Base-by-base conservation (phyloP, 2,888 invertebrate genomes). In the Microplitis manilae region DNA sequence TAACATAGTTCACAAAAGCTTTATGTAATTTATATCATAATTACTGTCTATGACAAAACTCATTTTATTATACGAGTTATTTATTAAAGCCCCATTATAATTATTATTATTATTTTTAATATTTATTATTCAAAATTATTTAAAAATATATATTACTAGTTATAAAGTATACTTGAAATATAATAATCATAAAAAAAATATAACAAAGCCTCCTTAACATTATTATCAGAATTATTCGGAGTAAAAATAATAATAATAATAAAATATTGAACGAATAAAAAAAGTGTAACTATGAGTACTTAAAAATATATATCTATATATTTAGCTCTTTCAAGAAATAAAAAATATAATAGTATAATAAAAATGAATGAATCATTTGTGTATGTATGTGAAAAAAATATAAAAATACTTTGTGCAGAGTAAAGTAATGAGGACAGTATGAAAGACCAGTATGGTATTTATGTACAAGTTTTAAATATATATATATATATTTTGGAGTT, bases 361-460 rank as follows among this genome's bases (percentile, higher is more conserved):
- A 65, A 65, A 65, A 65, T 65, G 20, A 65, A 65, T 65, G 38
- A 65, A 65, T 65, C 9, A 65, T 30, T 65, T 30, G 65, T 71
- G 7, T 20, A 9, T 15, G 20, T 59, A n/a, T 17, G 9, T 5
- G 40, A 39, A 68, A 75, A 4, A 20, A 60, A 70, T 30, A 59
- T 50, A 50, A 75, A 75, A 59, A 59, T 17, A 75, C 6, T 61
- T 61, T 17, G 30, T 13, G 72, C 60, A 76, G 72, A 41, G 40
- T 64, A 17, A 40, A 67, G 67, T 72, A 68, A 68, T 72, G 67
- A 61, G 76, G 68, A 30, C 61, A 30, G 65, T 68, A 67, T 68
- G 60, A 60, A 20, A 74, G 59, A 39, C 68, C 30, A 67, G 39
- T 20, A 68, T 30, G 41, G 62, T 41, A 68, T 73, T 68, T 73